Evolutionary conservation across 2,113 vertebrate species (phyloP).

Genomic region (Alces alces): DNA sequence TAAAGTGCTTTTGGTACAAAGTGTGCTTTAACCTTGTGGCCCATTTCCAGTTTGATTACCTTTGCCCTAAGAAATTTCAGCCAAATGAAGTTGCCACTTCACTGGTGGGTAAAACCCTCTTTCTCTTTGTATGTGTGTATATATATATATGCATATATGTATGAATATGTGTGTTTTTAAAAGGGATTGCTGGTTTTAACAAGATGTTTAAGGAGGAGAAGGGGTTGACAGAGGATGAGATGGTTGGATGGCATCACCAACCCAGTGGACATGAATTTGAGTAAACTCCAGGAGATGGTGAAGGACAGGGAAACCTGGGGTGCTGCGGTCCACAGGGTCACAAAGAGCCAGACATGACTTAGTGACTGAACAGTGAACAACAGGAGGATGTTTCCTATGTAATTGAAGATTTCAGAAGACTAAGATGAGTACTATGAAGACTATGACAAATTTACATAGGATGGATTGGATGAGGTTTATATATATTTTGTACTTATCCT

Average conservation of each 20-base stretch:
- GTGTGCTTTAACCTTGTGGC: background rate
- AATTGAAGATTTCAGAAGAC: background rate
- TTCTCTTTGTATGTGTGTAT: background rate
- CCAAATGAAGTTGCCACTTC: background rate
- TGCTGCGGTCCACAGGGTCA: background rate
- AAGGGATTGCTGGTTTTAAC: background rate
- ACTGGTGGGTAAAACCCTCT: background rate
- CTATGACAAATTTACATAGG: background rate
- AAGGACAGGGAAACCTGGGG: background rate
- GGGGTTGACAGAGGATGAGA: background rate
- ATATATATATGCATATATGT: background rate
- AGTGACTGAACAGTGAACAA: background rate
- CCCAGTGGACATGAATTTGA: background rate
- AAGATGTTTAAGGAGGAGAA: background rate
- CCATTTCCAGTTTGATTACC: background rate
- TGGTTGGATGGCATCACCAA: background rate
- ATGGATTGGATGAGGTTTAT: background rate
- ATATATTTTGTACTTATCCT: background rate
- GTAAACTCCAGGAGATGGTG: background rate
- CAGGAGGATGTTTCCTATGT: background rate
- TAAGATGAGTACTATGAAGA: background rate
- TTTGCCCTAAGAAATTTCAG: slow-evolving; percentile 10
- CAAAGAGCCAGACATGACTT: background rate
- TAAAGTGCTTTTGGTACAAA: background rate
- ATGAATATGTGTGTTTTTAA: background rate